A percentile compares a stretch with the other conserved stretches of the same genome.
These are phyloP conservation scores for Stramonita haemastoma DNA, from an alignment of 2,888 invertebrate genomes.

Conservation along the genomic window DNA sequence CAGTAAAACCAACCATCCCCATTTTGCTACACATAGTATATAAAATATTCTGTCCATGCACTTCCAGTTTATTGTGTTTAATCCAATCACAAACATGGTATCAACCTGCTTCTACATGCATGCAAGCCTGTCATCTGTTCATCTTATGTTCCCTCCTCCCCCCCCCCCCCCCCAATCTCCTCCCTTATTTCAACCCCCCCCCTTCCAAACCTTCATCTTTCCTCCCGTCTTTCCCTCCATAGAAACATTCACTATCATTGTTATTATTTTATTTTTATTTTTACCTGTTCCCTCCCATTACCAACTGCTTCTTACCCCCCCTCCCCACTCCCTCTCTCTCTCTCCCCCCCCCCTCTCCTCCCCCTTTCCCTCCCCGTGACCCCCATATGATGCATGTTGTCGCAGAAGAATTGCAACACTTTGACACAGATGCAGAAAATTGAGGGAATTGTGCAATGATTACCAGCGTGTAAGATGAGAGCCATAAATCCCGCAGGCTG, in stretches of 20 bases:
- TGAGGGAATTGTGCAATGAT: slow-evolving; percentile 11
- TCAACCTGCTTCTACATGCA: too few species aligned
- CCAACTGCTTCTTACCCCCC: too few species aligned
- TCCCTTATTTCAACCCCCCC: neutral
- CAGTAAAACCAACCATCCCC: too few species aligned
- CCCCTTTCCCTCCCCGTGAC: neutral
- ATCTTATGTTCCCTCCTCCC: neutral
- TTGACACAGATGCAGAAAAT: neutral
- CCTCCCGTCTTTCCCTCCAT: neutral
- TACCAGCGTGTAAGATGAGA: slow-evolving; percentile 12
- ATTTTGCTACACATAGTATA: too few species aligned
- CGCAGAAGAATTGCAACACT: neutral
- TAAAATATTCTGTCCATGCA: too few species aligned
- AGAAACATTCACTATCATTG: too few species aligned
- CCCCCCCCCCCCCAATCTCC: neutral
- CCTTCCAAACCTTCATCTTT: neutral
- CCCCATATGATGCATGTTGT: neutral
- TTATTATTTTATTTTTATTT: too few species aligned
- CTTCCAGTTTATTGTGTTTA: too few species aligned
- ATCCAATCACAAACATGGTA: too few species aligned
- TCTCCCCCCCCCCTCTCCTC: slow-evolving; percentile 6
- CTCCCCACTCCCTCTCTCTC: neutral
- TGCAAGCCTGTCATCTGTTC: too few species aligned
- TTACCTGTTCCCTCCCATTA: too few species aligned
- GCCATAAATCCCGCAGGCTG: slow-evolving; percentile 6